Base-by-base conservation (phyloP, 2,888 invertebrate genomes). In the Trissoscelio sp. region DNA sequence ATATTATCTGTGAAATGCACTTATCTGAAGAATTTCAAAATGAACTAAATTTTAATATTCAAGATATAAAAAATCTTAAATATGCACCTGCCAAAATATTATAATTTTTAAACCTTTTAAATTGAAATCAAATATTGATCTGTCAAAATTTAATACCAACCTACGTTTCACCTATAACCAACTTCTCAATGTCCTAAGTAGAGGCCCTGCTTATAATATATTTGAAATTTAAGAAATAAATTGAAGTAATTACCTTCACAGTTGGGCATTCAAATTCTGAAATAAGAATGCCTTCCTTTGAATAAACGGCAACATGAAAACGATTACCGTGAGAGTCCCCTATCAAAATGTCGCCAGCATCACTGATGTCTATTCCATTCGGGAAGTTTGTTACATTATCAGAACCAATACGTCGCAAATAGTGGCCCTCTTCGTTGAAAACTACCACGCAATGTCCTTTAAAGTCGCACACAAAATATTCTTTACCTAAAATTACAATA, bases 401-500 rank as follows among this genome's bases (percentile, higher is more conserved):
- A 92, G 96, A 96, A 84, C 98, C 99, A 91, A 99, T 98, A 86
- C 97, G 96, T 85, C 98, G 96, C 88, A 97, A 92, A 92, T 97
- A 98, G 83, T 95, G 95, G 73, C 98, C 98, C 83, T 97, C 96
- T 91, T 98, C 97, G 90, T 96, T 97, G 92, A 98, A 98, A 55
- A 98, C 98, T 22, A 98, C 98, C 66, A 98, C 98, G 92, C 98
- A 98, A 92, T 98, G 98, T 64, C 98, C 98, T 92, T 99, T 99
- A 92, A 98, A 99, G 92, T 99, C 98, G 92, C 98, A 99, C 79
- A 99, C 97, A 92, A 97, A 99, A 92, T 97, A 98, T 92, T 97
- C 97, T 90, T 96, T 96, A 88, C 96, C 97, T 97, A 92, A 67
- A 67, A 58, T 18, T 39, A 5, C 20, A 37, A 37, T 12, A 46